Percentiles rank a stretch among this genome's conserved stretches.
Conservation (phyloP, 2,113 vertebrate genomes). For the Chloroceryle aenea region DNA sequence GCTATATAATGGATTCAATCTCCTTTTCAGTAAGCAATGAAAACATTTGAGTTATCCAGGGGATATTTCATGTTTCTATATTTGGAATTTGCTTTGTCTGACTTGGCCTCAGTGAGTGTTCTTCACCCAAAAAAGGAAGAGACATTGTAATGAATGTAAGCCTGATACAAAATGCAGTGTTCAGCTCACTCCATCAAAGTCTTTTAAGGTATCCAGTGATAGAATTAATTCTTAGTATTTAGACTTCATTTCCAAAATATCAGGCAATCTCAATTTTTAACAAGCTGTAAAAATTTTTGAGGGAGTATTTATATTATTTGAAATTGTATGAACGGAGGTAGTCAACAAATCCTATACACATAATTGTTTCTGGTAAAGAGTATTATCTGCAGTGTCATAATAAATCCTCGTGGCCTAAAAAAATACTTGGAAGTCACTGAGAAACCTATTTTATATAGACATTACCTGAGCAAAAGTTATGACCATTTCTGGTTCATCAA, state of each 20-base stretch:
- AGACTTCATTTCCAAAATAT: slow-evolving; percentile 5
- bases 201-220: slow-evolving; percentile 16
- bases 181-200: slow-evolving; percentile 3
- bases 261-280: not conserved
- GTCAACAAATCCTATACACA: not conserved
- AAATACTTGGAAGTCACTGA: not conserved
- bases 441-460: not conserved
- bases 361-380: not conserved
- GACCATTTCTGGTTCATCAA: not conserved
- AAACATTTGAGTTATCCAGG: slow-evolving; percentile 21
- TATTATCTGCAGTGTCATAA: not conserved
- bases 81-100: slow-evolving; percentile 43
- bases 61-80: slow-evolving; percentile 62
- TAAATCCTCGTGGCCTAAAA: not conserved
- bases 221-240: slow-evolving; percentile 15
- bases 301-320: not conserved
- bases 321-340: not conserved
- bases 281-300: not conserved
- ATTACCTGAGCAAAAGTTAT: not conserved
- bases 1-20: not conserved
- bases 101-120: not conserved
- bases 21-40: not conserved
- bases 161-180: not conserved
- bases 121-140: slow-evolving; percentile 64
- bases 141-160: not conserved